These are phyloP conservation scores for Toxotes jaculatrix DNA, from an alignment of 2,113 vertebrate species.

Conservation along the genomic window DNA sequence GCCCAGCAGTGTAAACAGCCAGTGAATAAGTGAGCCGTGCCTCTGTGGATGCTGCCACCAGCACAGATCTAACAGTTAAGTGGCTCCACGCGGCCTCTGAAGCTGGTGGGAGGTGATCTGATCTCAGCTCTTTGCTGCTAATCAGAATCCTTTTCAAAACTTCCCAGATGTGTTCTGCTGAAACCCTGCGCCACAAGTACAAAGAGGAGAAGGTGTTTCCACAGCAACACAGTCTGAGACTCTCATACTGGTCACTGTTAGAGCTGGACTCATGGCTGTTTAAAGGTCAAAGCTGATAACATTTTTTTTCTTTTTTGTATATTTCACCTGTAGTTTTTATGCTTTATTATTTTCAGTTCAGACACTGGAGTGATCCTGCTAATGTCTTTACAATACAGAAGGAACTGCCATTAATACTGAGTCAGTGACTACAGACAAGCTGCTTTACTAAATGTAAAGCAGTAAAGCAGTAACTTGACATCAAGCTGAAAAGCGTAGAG, in stretches of 20 bases:
- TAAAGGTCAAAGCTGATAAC: constrained; percentile 6
- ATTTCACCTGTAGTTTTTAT: neutral
- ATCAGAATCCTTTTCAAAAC: constrained; percentile 45
- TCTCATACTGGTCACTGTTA: neutral
- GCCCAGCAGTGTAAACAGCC: constrained; percentile 2
- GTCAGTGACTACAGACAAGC: neutral
- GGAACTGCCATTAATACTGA: neutral
- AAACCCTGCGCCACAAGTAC: neutral
- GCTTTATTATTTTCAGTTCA: neutral
- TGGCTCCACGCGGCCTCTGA: neutral
- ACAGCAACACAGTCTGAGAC: constrained; percentile 29
- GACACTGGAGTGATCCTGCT: neutral
- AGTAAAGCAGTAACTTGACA: no score
- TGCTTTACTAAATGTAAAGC: neutral
- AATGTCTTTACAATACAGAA: neutral
- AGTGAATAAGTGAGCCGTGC: constrained; percentile 24
- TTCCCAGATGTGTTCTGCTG: constrained; percentile 25
- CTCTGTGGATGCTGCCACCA: constrained; percentile 25
- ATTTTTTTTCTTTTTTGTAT: neutral
- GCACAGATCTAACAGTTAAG: constrained; percentile 34
- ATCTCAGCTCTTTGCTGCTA: constrained; percentile 21
- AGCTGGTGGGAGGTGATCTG: constrained; percentile 4
- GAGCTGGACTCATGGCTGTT: constrained; percentile 7
- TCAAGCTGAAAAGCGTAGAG: no score
- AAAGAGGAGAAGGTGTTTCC: constrained; percentile 37